Percentiles rank a stretch among this genome's conserved stretches.
phyloP scores from a whole-genome alignment of 2,888 invertebrate species.

The Tromatobia lineatoria region DNA sequence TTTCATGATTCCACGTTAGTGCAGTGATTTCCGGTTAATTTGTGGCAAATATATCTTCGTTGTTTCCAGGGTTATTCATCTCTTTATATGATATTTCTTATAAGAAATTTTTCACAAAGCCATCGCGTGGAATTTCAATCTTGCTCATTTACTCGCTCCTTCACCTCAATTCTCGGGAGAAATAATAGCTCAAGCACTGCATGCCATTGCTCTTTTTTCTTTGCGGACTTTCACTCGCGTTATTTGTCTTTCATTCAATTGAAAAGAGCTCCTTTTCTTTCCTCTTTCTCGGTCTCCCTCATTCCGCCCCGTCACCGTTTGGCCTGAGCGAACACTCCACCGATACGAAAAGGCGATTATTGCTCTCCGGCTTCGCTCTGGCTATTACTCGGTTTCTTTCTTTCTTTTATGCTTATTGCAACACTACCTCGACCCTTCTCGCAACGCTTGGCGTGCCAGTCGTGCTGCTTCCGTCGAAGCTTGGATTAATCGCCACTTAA shows the following conservation, averaged over 20 bases:
- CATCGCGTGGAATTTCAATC: conserved; percentile 13
- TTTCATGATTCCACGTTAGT: conserved; percentile 7
- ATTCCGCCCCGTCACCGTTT: conserved; percentile 35
- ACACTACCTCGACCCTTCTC: conserved; percentile 54
- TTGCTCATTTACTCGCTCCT: conserved; percentile 20
- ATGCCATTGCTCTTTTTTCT: conserved; percentile 41
- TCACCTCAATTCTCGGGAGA: conserved; percentile 14
- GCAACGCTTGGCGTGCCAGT: conserved; percentile 35
- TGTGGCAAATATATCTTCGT: background rate
- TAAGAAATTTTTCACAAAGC: conserved; percentile 16
- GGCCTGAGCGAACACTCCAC: conserved; percentile 37
- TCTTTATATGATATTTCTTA: conserved; percentile 5
- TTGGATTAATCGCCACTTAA: conserved; percentile 63
- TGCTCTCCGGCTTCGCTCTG: conserved; percentile 62
- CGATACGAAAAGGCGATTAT: conserved; percentile 68
- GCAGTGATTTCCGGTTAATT: conserved; percentile 36
- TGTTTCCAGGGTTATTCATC: background rate
- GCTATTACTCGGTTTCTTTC: conserved; percentile 73
- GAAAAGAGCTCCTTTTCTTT: conserved; percentile 54
- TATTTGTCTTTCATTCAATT: conserved; percentile 65
- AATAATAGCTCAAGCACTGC: conserved; percentile 40
- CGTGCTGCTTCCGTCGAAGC: conserved; percentile 54
- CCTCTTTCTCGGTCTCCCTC: conserved; percentile 22
- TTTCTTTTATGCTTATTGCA: conserved; percentile 68
- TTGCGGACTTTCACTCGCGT: conserved; percentile 53